A percentile compares a stretch with the other conserved stretches of the same genome.
phyloP scores from a whole-genome alignment of 2,113 vertebrate species.

The Percina caprodes region DNA sequence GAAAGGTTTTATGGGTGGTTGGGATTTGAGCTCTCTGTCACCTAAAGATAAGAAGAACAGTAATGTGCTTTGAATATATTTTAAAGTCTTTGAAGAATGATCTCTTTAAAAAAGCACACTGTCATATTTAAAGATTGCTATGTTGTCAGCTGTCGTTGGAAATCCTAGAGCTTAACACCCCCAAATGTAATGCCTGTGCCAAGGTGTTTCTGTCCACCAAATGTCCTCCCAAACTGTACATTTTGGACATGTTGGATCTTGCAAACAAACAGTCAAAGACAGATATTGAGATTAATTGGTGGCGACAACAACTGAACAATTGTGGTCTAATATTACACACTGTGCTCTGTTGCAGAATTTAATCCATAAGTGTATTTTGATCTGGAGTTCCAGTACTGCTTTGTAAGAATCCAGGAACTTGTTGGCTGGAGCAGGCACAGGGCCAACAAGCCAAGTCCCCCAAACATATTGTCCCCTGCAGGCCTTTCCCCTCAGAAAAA shows the following conservation, averaged over 20 bases:
- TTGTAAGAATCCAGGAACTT: constrained; percentile 5
- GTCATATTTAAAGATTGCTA: constrained; percentile 6
- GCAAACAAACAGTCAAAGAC: background rate
- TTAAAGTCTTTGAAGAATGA: constrained; percentile 33
- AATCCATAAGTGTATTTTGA: constrained; percentile 22
- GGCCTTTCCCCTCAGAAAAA: constrained; percentile 13
- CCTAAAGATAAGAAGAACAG: constrained; percentile 54
- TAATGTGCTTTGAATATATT: constrained; percentile 51
- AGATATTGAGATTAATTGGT: background rate
- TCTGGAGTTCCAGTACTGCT: background rate
- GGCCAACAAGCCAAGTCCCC: background rate
- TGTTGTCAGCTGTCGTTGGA: constrained; percentile 16
- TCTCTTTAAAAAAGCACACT: constrained; percentile 30
- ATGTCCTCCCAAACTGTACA: background rate
- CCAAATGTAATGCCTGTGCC: background rate
- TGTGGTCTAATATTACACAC: background rate
- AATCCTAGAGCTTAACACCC: constrained; percentile 1
- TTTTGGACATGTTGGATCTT: background rate
- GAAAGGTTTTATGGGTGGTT: constrained; percentile 39
- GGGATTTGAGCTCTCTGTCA: constrained; percentile 60
- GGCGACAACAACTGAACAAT: background rate
- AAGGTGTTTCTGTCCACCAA: background rate
- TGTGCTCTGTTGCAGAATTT: background rate
- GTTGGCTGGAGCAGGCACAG: background rate
- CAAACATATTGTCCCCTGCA: constrained; percentile 21